Conservation (phyloP, 2,888 invertebrate species). For the Leptothorax acervorum region DNA sequence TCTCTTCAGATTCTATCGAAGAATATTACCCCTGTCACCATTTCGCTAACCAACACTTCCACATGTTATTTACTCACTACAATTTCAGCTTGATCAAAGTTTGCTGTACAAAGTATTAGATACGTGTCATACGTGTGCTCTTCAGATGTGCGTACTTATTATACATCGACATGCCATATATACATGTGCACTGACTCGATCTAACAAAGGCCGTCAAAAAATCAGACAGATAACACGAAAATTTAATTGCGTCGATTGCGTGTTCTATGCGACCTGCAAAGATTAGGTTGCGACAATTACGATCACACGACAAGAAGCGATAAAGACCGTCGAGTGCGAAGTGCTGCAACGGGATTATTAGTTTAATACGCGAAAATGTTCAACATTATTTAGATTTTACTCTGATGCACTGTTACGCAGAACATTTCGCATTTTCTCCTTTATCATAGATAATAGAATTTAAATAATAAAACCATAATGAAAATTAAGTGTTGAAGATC, state of each 20-base stretch:
- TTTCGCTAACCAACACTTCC: constrained; percentile 12
- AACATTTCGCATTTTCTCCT: not conserved
- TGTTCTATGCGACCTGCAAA: constrained; percentile 28
- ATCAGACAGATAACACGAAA: constrained; percentile 23
- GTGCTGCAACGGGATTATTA: not conserved
- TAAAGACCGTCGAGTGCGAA: not conserved
- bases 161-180: constrained; percentile 33
- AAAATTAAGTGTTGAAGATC: not conserved
- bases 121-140: constrained; percentile 32
- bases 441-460: not conserved
- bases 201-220: constrained; percentile 25
- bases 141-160: constrained; percentile 9
- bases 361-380: not conserved
- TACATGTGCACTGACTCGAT: constrained; percentile 17
- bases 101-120: constrained; percentile 52
- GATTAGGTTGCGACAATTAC: constrained; percentile 20
- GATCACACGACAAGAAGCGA: not conserved
- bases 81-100: constrained; percentile 16
- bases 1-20: not conserved
- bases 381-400: not conserved
- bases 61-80: constrained; percentile 42
- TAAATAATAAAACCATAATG: not conserved
- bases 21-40: constrained; percentile 36
- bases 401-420: no score
- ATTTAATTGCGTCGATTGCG: constrained; percentile 36